A percentile compares a stretch with the other conserved stretches of the same genome.
Conservation (phyloP, 2,888 invertebrate genomes). For the Piscicola geometra region DNA sequence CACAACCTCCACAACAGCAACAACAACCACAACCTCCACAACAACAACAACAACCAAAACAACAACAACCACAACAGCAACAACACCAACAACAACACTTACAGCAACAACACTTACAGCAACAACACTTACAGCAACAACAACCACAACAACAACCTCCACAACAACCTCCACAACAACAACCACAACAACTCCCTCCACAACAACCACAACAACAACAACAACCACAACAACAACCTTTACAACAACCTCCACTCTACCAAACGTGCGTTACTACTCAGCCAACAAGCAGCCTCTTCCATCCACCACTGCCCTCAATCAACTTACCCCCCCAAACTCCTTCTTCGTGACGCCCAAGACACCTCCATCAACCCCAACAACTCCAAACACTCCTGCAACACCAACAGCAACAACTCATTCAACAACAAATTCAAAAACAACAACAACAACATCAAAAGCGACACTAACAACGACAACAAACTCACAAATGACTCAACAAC, state of each 20-base stretch:
- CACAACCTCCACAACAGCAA: background rate
- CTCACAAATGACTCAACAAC: background rate
- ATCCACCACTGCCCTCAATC: background rate
- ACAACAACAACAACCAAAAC: background rate
- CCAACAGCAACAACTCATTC: background rate
- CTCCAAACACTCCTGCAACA: no score
- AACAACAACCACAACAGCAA: no score
- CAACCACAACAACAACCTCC: background rate
- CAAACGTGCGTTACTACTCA: no score
- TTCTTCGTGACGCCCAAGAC: background rate
- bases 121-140: background rate
- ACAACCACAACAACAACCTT: background rate
- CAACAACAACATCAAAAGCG: background rate
- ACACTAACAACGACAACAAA: background rate
- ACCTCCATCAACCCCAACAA: background rate
- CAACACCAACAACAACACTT: no score
- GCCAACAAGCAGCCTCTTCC: background rate
- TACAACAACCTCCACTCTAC: background rate
- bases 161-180: slow-evolving; percentile 2
- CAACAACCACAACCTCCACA: background rate
- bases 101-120: no score
- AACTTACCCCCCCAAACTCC: background rate
- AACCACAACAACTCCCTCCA: background rate
- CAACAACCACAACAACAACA: background rate
- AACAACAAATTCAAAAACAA: background rate